Conservation (phyloP, 2,888 invertebrate species). For the Labia minor region DNA sequence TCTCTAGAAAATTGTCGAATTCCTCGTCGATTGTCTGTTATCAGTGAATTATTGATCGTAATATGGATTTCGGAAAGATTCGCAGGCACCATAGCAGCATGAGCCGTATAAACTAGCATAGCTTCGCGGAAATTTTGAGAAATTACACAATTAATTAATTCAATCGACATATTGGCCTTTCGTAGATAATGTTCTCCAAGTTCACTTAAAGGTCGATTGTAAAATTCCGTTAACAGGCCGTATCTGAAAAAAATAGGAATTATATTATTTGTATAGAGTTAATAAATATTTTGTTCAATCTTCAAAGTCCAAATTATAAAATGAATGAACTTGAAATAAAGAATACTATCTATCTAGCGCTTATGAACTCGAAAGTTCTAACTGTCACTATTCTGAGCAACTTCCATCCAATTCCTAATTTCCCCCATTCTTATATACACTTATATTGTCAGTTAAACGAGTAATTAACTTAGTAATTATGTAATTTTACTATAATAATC, state of each 20-base stretch:
- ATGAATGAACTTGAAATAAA: too few species aligned
- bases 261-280: neutral
- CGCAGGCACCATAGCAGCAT: constrained; percentile 73
- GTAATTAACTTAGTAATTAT: too few species aligned
- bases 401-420: too few species aligned
- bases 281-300: neutral
- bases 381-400: too few species aligned
- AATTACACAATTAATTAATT: constrained; percentile 67
- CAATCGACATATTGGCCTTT: constrained; percentile 78
- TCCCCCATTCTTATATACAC: too few species aligned
- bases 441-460: too few species aligned
- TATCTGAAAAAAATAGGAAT: constrained; percentile 23
- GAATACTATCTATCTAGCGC: too few species aligned
- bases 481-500: neutral
- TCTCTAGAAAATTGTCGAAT: constrained; percentile 85
- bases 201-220: constrained; percentile 62
- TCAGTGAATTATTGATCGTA: constrained; percentile 72
- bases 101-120: constrained; percentile 68
- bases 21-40: constrained; percentile 79
- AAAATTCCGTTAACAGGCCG: neutral
- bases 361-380: too few species aligned
- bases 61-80: constrained; percentile 85
- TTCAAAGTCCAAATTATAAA: neutral
- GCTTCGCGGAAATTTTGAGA: constrained; percentile 72
- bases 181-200: constrained; percentile 74